Conservation (phyloP, 2,888 invertebrate species). For the Conchocele bisecta region DNA sequence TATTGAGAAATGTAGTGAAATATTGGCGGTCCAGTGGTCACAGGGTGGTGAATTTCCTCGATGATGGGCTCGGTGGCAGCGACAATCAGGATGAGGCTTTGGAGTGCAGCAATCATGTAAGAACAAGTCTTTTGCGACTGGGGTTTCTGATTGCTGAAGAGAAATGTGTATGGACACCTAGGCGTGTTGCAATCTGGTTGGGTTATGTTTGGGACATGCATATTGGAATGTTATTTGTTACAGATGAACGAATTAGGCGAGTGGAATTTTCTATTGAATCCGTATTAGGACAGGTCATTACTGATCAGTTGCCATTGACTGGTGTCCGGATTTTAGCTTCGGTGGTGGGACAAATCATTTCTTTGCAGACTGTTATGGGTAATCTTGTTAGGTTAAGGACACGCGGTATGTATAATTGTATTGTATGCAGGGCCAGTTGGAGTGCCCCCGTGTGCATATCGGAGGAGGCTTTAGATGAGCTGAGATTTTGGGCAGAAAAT, state of each 20-base stretch:
- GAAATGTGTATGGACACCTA: conserved; percentile 45
- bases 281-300: not conserved
- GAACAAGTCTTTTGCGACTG: conserved; percentile 29
- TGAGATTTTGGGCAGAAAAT: conserved; percentile 24
- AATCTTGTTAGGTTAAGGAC: conserved; percentile 16
- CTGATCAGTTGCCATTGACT: not conserved
- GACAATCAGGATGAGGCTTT: conserved; percentile 10
- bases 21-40: conserved; percentile 30
- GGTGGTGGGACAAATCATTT: conserved; percentile 35
- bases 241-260: conserved; percentile 21
- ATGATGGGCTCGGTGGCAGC: conserved; percentile 48
- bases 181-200: conserved; percentile 29
- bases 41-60: conserved; percentile 41
- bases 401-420: conserved; percentile 23
- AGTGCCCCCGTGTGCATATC: conserved; percentile 23
- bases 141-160: conserved; percentile 56
- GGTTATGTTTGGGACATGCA: conserved; percentile 38
- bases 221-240: conserved; percentile 27
- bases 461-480: conserved; percentile 18
- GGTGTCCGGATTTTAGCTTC: conserved; percentile 25
- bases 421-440: conserved; percentile 31
- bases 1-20: conserved; percentile 35
- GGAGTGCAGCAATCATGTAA: conserved; percentile 6
- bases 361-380: conserved; percentile 34
- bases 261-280: conserved; percentile 2